Evolutionary conservation across 1,140 invertebrate genomes (phyloP).

Genomic region (Leptinotarsa defecta): DNA sequence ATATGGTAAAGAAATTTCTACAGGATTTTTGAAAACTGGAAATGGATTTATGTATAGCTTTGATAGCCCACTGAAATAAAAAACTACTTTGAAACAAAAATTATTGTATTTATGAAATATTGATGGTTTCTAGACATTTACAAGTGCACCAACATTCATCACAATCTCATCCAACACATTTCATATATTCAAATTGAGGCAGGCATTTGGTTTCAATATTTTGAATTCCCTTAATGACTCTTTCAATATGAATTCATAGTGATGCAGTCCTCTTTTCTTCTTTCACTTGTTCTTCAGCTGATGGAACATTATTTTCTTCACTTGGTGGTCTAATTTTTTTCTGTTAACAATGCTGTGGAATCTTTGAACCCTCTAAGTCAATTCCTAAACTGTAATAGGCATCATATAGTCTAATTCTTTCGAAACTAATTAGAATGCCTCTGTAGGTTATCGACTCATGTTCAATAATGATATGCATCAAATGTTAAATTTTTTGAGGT

Average conservation of each 20-base stretch:
- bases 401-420: slow-evolving; percentile 12
- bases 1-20: background rate
- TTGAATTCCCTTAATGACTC: slow-evolving; percentile 52
- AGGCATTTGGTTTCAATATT: slow-evolving; percentile 20
- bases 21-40: no score
- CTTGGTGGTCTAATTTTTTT: background rate
- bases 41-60: background rate
- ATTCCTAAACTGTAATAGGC: background rate
- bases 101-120: background rate
- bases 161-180: background rate
- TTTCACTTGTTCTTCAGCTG: slow-evolving; percentile 41
- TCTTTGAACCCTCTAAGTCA: slow-evolving; percentile 13
- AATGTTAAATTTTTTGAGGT: no score
- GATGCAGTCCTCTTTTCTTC: slow-evolving; percentile 51
- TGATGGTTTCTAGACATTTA: slow-evolving; percentile 23
- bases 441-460: no score
- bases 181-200: slow-evolving; percentile 11
- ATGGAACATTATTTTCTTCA: background rate
- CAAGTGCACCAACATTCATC: slow-evolving; percentile 18
- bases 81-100: background rate
- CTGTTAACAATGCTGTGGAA: background rate
- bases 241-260: slow-evolving; percentile 54
- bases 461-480: no score
- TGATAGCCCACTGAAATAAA: background rate
- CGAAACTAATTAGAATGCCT: slow-evolving; percentile 4